Evolutionary conservation across 2,797 vertebrate species (phyloP), one percentile per base, ranked within the genome.

Genomic region (Myotis myotis): DNA sequence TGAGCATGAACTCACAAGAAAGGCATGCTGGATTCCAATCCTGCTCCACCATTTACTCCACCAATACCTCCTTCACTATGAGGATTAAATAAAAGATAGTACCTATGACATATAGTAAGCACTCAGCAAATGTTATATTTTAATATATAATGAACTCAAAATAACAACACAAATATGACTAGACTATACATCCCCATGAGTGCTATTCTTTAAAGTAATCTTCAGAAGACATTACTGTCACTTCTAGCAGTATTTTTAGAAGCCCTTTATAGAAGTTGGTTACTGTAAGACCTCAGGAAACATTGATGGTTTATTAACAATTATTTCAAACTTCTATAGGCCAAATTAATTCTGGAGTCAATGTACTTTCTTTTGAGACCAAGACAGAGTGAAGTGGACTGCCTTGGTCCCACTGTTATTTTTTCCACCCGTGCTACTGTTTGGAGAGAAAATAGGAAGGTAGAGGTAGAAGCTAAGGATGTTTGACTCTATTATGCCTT

Each of bases 211-310:
- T 68, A 89, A 86, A 68, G 64, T 80, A 38, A 90, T 57, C 71
- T 68, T 86, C 44, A 72, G 57, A 92, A 13, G 22, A 2, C 60
- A 89, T n/a, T 41, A 51, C 17, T 93, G 49, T 49, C 33, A 49
- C 80, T 80, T 92, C 33, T 89, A 30, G 17, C 64, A 38, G 25
- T 89, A 49, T 64, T 90, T 83, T 95, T 55, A 87, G 60, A 79
- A 51, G 17, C 20, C 0, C 23, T 62, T 85, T 72, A 82, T 44
- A 72, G n/a, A 13, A 88, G 19, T 13, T 53, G 0, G 44, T 68
- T 79, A 82, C 22, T 66, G 1, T 62, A 62, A 17, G 60, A 74
- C 49, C 25, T 38, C 41, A 83, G 23, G 49, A 90, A 81, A 96
- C 5, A 74, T 17, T n/a, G 91, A 81, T 19, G 5, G 41, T 76